phyloP scores from a whole-genome alignment of 2,113 vertebrate species.

The Leptocoma aspasia region DNA sequence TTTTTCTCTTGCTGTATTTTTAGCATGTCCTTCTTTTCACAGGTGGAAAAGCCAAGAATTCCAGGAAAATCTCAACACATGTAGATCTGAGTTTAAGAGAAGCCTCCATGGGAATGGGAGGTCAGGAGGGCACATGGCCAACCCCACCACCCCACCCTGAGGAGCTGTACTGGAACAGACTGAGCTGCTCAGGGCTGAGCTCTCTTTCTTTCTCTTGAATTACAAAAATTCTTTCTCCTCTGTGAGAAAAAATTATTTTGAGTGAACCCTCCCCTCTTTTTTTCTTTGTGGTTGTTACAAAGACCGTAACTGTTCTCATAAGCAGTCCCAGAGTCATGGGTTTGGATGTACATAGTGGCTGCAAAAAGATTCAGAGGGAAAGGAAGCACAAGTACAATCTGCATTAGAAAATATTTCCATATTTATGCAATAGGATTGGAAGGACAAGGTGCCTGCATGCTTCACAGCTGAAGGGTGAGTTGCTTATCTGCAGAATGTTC shows the following conservation, averaged over 20 bases:
- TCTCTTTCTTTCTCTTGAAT: neutral
- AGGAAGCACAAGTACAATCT: neutral
- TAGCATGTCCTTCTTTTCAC: neutral
- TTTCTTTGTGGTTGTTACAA: neutral
- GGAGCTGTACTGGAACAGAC: neutral
- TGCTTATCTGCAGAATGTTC: neutral
- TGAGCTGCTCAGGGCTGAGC: neutral
- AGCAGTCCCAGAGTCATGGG: neutral
- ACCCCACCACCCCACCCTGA: neutral
- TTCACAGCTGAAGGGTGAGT: slow-evolving; percentile 4
- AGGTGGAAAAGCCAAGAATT: neutral
- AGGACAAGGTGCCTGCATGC: rapidly evolving
- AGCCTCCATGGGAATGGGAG: neutral
- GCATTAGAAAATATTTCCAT: neutral
- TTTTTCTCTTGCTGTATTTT: neutral
- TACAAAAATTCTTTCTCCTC: neutral
- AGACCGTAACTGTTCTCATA: neutral
- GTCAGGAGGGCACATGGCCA: rapidly evolving
- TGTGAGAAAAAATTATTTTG: neutral
- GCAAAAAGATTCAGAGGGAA: neutral
- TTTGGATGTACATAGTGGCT: neutral
- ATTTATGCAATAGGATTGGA: neutral
- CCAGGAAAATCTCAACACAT: neutral
- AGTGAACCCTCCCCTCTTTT: neutral
- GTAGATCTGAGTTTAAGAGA: neutral